Conservation (phyloP, 1,140 invertebrate genomes). For the Archivesica marissinica region DNA sequence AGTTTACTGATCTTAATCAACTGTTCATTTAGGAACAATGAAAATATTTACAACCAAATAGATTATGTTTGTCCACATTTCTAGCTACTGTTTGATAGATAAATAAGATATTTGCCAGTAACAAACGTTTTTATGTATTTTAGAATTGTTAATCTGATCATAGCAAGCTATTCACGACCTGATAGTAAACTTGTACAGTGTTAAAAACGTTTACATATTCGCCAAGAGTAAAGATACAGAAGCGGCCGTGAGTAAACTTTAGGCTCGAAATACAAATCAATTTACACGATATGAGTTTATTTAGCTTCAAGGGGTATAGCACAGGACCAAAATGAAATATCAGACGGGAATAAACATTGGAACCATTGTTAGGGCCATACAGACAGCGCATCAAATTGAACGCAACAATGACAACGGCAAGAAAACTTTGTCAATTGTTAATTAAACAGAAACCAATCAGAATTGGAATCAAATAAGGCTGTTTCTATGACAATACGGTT, state of each 20-base stretch:
- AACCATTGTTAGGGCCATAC: neutral
- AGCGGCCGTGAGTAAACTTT: constrained; percentile 33
- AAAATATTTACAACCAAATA: constrained; percentile 49
- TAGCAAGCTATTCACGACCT: constrained; percentile 6
- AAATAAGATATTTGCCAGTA: constrained; percentile 58
- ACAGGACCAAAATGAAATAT: constrained; percentile 42
- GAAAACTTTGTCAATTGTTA: neutral
- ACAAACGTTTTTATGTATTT: constrained; percentile 57
- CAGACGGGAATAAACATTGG: constrained; percentile 18
- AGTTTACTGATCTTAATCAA: constrained; percentile 50
- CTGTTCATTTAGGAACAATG: constrained; percentile 47
- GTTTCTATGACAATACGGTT: neutral
- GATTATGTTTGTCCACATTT: constrained; percentile 37
- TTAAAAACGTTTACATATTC: constrained; percentile 55
- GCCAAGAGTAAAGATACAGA: constrained; percentile 56
- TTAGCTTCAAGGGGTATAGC: constrained; percentile 3
- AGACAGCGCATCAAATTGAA: neutral
- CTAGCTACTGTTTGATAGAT: constrained; percentile 56
- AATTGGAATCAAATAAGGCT: neutral
- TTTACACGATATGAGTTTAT: constrained; percentile 44
- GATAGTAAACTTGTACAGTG: constrained; percentile 53
- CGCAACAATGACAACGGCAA: neutral
- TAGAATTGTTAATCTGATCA: constrained; percentile 40
- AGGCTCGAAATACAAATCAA: constrained; percentile 54
- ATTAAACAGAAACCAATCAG: constrained; percentile 31